Evolutionary conservation across 1,140 invertebrate species (phyloP), one percentile per base, ranked within the genome.

Genomic region (Achatina immaculata): DNA sequence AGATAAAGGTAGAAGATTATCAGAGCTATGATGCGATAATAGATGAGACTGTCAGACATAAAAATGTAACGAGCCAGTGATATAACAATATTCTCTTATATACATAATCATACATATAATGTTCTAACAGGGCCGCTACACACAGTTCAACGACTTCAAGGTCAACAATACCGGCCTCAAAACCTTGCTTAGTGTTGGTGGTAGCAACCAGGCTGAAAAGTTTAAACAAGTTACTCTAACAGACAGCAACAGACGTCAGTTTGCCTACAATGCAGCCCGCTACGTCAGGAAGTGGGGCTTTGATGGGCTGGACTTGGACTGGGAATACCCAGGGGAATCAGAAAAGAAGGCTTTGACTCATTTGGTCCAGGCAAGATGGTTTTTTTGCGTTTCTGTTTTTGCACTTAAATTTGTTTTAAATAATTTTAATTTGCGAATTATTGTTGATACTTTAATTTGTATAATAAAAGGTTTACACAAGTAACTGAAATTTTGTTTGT

Each of bases 261-360:
- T 85, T 78, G 81, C 83, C 0, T 21, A 45, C n/a, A 83, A 83
- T 75, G n/a, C 62, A 1, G 73, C 84, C 28, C 40, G 0, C 2
- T 85, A 81, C 45, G 43, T 86, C 28, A 71, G 85, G 21, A 40
- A 69, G 11, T 83, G 81, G 74, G 80, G 80, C 28, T 86, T 86
- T 45, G 85, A 86, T 42, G 85, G 85, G 7, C 71, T 86, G 19
- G 84, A 85, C 66, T 36, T 86, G 28, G 85, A 86, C 74, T 86
- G 85, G 85, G 85, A 86, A 71, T 86, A 83, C 58, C 85, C 85
- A 9, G 55, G 45, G 6, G 40, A 65, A 21, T 19, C 38, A 21
- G 34, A 76, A 28, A 74, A 38, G 58, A 24, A 68, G 31, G 81
- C 80, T 38, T 82, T 83, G 36, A 82, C 81, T 0, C 42, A 66